Percentiles rank a stretch among this genome's conserved stretches.
Evolutionary conservation across 2,888 invertebrate species (phyloP).

Genomic region (Holacanthella duospinosa): DNA sequence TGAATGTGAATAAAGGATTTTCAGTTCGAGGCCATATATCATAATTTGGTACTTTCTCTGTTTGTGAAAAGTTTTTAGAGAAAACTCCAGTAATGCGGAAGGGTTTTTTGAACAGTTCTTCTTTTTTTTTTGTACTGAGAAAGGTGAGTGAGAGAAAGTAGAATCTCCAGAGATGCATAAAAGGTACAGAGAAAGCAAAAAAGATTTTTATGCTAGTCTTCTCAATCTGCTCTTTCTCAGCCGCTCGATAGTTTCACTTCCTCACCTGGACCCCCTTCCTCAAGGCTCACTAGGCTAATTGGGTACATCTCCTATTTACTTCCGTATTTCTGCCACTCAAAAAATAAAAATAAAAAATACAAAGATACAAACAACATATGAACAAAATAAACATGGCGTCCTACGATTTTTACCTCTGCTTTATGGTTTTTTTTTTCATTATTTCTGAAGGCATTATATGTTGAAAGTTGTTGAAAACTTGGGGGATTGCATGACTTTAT

Average conservation of each 20-base stretch:
- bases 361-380: too few relatives aligned
- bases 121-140: background rate
- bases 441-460: too few relatives aligned
- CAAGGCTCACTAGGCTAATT: too few relatives aligned
- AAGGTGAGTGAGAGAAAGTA: background rate
- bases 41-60: slow-evolving; percentile 1
- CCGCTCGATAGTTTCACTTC: background rate
- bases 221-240: background rate
- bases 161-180: slow-evolving; percentile 1
- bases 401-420: too few relatives aligned
- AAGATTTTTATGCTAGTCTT: background rate
- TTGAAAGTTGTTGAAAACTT: too few relatives aligned
- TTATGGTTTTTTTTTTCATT: too few relatives aligned
- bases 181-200: background rate
- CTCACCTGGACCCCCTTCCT: too few relatives aligned
- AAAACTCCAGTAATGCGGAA: background rate
- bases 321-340: too few relatives aligned
- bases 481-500: background rate
- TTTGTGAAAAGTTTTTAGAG: background rate
- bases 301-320: too few relatives aligned
- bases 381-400: too few relatives aligned
- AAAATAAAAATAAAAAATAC: too few relatives aligned
- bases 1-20: too few relatives aligned
- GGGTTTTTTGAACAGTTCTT: background rate
- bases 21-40: background rate